Base-by-base conservation (phyloP, 2,113 vertebrate genomes). In the Sander lucioperca region DNA sequence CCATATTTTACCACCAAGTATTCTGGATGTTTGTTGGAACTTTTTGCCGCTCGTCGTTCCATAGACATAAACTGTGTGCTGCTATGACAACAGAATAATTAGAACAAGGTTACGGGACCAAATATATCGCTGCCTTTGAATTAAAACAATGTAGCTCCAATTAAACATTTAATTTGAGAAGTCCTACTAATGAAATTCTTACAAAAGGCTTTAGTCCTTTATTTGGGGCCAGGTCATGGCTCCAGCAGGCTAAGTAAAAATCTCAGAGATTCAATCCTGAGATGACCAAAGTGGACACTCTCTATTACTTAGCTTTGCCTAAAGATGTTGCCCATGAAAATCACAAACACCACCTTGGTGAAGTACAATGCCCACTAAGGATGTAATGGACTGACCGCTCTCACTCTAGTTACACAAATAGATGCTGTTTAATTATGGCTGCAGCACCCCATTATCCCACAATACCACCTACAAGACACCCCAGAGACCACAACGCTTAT, bases 1-100 rank as follows among this genome's bases (percentile, higher is more conserved):
- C 86, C 83, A 85, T 87, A 83, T 81, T 92, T 83, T 85, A 89
- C 78, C 70, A 80, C 76, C 64, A 67, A 91, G 76, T 79, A 27
- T 72, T 85, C 68, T 86, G 85, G 63, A 86, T 86, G 64, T 86
- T 86, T 83, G 59, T 59, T 74, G 68, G 83, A 85, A 90, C 77
- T 76, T 76, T 77, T 77, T 59, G 33, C 62, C 2, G 6, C 50
- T 81, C 36, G 61, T 82, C 84, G 83, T 82, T 87, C 85, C 70
- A 77, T 39, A 69, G 74, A 81, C 79, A 82, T 84, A 62, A 86
- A 90, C 70, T 59, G 10, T 64, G 51, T 23, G 81, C 70, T 84
- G 50, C 79, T 53, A 86, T 76, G 58, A 74, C 50, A 81, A 91
- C 88, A 75, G 68, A 63, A 51, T 15, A 78, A 71, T 78, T 63